Conservation (phyloP, 2,797 vertebrate genomes). For the Saxicola maurus region DNA sequence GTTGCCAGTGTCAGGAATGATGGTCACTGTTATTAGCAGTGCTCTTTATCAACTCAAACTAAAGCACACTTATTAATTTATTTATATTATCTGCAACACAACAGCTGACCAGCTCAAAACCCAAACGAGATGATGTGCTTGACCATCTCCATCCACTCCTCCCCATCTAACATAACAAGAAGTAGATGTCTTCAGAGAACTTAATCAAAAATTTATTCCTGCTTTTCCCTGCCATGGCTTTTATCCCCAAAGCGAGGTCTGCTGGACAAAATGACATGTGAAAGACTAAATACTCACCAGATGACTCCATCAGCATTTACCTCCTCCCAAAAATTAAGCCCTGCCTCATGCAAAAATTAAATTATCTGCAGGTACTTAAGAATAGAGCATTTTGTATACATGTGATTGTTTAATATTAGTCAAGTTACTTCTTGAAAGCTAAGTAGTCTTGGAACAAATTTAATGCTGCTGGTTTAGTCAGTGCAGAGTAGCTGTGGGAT, state of each 20-base stretch:
- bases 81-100: background rate
- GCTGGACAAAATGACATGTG: background rate
- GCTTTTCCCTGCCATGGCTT: background rate
- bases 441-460: slow-evolving; percentile 60
- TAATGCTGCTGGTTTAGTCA: slow-evolving; percentile 67
- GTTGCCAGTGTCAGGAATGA: background rate
- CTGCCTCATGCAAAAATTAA: background rate
- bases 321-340: background rate
- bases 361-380: background rate
- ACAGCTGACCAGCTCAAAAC: background rate
- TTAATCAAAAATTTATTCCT: background rate
- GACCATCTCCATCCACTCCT: background rate
- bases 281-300: background rate
- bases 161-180: background rate
- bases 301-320: background rate
- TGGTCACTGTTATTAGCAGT: background rate
- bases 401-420: background rate
- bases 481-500: slow-evolving; percentile 57
- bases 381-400: background rate
- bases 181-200: background rate
- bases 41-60: background rate
- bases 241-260: background rate
- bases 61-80: background rate
- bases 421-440: background rate
- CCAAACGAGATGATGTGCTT: background rate